Base-by-base conservation (phyloP, 1,140 invertebrate genomes). In the Hetaerina americana region DNA sequence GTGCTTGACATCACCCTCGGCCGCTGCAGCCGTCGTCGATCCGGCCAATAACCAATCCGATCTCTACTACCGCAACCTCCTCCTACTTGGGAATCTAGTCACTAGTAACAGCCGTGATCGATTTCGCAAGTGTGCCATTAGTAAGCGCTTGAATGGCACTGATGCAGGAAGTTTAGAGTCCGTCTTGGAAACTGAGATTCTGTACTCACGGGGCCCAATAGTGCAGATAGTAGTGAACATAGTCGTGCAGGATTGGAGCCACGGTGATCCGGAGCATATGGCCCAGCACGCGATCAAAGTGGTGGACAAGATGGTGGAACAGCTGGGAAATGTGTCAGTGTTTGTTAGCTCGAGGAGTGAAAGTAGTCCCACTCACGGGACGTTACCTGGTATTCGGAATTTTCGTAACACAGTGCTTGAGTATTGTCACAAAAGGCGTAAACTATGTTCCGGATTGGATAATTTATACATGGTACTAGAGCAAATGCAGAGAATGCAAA, bases 261-360 rank as follows among this genome's bases (percentile, higher is more conserved):
- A 68, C 3, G 67, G 25, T 15, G 67, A 68, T 25, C 67, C 67
- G 1, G 67, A 68, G 3, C 12, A 28, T 15, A 28, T 18, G 25
- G 67, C 67, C 67, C 25, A 68, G 67, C 25, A 26, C 18, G 67
- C 27, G 18, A 68, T 68, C n/a, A 68, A 25, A 26, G 67, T 68
- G 25, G 67, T 68, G 25, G 67, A 68, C 15, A 68, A 68, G 18
- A 68, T 68, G 67, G 67, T 15, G 25, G 67, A 68, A 15, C 67
- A 26, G 67, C 67, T 68, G 18, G 67, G 67, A 26, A 68, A 26
- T 28, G 67, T 68, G 25, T 26, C 25, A 26, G 27, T 68, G 25
- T 68, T 26, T 15, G 67, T 26, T 3, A 68, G 67, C 24, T 26
- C 25, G 15, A 68, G 27, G n/a, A 28, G 67, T 28, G 67, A 68